These are phyloP conservation scores for Eupsittula cactorum DNA, from an alignment of 2,113 vertebrate genomes.

Conservation along the genomic window DNA sequence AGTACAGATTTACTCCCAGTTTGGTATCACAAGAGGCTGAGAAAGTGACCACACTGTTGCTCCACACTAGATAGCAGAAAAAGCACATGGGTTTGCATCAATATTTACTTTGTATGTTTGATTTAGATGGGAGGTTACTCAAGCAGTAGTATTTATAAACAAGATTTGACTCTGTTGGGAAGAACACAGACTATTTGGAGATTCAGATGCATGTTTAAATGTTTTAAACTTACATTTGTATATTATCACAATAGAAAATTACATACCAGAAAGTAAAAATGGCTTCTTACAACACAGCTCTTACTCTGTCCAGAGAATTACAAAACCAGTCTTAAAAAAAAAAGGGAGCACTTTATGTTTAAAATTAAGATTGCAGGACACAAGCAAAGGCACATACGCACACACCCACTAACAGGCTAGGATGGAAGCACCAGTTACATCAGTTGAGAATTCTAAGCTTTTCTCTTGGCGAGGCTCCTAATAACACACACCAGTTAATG, in stretches of 20 bases:
- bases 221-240: not conserved
- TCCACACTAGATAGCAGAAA: not conserved
- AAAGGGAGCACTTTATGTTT: not conserved
- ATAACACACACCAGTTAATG: not conserved
- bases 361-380: not conserved
- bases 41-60: not conserved
- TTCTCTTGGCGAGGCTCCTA: not conserved
- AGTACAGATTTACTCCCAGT: not conserved
- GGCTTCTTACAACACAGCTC: not conserved
- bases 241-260: not conserved
- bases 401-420: not conserved
- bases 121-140: not conserved
- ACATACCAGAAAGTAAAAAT: constrained; percentile 10
- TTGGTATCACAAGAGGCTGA: not conserved
- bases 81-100: not conserved
- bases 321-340: not conserved
- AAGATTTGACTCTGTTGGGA: not conserved
- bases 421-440: not conserved
- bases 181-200: not conserved
- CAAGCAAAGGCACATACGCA: not conserved
- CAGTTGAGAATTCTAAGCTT: not conserved
- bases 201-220: not conserved
- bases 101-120: not conserved
- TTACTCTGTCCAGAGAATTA: not conserved
- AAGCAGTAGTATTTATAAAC: not conserved